Evolutionary conservation across 2,888 invertebrate species (phyloP), one percentile per base, ranked within the genome.

Genomic region (Azorinus chamasolen): DNA sequence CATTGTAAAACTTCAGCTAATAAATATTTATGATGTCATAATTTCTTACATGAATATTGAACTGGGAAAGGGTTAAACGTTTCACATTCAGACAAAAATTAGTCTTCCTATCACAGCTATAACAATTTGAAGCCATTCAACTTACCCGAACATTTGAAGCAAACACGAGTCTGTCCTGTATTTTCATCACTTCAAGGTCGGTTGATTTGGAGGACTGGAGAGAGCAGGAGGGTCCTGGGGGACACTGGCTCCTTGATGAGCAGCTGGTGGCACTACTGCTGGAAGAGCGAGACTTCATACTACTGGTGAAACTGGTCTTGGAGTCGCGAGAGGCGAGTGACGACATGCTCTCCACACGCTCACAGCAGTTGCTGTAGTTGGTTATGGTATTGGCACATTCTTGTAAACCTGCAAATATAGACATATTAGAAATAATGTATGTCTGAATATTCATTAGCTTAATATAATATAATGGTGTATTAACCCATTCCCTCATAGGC

Each of bases 151-250:
- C 85, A 70, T 89, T 78, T 14, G 87, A 76, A 1, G 89, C 73
- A 81, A 92, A 92, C 32, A 90, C 83, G 1, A 92, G 88, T 50
- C 87, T 77, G 41, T 89, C 86, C 69, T 92, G 91, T 41, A 92
- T 88, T 37, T 85, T 87, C 72, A 88, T 79, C 18, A 92, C 88
- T 68, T 92, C 90, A 0, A 83, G 77, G 79, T 92, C 91, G 5
- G 88, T 76, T 2, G 88, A 83, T 18, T 79, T 79, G 3, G 75
- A 62, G 1, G 81, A 76, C 64, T 83, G 83, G 53, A 85, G 63
- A 18, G 83, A 83, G 48, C 82, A 77, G 16, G 83, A 79, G 3
- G 76, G 62, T 22, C 46, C 48, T 16, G 37, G 24, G 18, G 53
- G 58, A 62, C 66, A 72, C 37, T 58, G 66, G 55, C 77, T 64